Base-by-base conservation (phyloP, 1,140 invertebrate genomes). In the Brachionus manjavacas region DNA sequence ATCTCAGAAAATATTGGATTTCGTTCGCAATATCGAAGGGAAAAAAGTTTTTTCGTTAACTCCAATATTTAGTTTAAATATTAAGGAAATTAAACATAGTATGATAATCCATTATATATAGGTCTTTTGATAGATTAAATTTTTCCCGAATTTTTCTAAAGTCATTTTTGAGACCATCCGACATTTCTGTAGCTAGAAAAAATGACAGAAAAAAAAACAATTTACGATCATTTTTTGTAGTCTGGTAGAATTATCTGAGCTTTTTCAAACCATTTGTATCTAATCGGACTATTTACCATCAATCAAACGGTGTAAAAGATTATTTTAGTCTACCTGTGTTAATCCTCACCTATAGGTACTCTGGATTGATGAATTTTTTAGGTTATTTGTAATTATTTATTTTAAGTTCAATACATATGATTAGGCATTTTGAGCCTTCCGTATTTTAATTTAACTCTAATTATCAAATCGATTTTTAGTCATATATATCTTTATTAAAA, bases 1-100 rank as follows among this genome's bases (percentile, higher is more conserved):
- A 68, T 68, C 20, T 28, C 68, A 72, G 68, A 72, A 41, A 72
- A 72, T 72, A 72, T 72, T 72, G 68, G 14, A 72, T 72, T 72
- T 72, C 68, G 25, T 35, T 66, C 14, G 60, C 11, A 68, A 68
- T 14, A 68, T 68, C 25, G 66, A 68, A 35, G 68, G 68, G 68
- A 72, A 72, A n/a, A 72, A 72, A 39, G 39, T 72, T 31, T 39
- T n/a, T n/a, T 35, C 25, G 39, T 35, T 72, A 41, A 60, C 52
- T 60, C 11, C 52, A 60, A 60, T 39, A 72, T 72, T 72, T 72
- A 72, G 16, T 41, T 72, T 39, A 72, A 72, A 72, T 72, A 72
- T 72, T 72, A 72, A 39, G 35, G 68, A 41, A 72, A 41, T 16
- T 72, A 41, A 72, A 72, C 39, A 39, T 41, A 72, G 41, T 72